Base-by-base conservation (phyloP, 2,888 invertebrate species). In the Pterostichus niger region DNA sequence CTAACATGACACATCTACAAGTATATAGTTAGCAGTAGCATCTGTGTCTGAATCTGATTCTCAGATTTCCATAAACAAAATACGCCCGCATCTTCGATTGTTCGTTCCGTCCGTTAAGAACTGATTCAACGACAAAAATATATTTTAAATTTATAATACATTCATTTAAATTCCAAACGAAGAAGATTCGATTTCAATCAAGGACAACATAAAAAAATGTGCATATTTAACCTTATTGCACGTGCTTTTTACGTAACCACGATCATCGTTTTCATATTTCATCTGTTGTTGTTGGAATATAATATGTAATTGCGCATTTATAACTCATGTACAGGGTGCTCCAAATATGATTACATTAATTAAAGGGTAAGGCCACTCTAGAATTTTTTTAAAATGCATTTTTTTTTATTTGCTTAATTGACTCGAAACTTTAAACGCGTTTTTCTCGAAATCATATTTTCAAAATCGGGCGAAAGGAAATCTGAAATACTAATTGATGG, bases 11-110 rank as follows among this genome's bases (percentile, higher is more conserved):
- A 31, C 24, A 24, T 24, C 24, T 24, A 24, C 24, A n/a, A n/a
- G n/a, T n/a, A 24, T 24, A 3, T 24, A 24, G 24, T 24, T 24
- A 24, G 24, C 24, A 52, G 10, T 52, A 4, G 49, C 10, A n/a
- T 6, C 49, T 49, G 5, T 10, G 5, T 3, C 15, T 17, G 15
- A 6, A 17, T 17, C 17, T 71, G 7, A 40, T 71, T 71, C 17
- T 11, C 68, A 71, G 7, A 40, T 71, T 71, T 44, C 24, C 68
- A 71, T 71, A 71, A 71, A 13, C 40, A 35, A 40, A 64, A 64
- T 64, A 64, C 33, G 64, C 68, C 68, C 68, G 68, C 68, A 71
- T 71, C 6, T 64, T 6, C 5, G 4, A 35, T 54, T 17, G 59
- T 24, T 59, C 10, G 7, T 56, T 17, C 17, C 24, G 6, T 35